A percentile compares a stretch with the other conserved stretches of the same genome.
Conservation (phyloP, 1,140 invertebrate species). For the Hycleus phaleratus region DNA sequence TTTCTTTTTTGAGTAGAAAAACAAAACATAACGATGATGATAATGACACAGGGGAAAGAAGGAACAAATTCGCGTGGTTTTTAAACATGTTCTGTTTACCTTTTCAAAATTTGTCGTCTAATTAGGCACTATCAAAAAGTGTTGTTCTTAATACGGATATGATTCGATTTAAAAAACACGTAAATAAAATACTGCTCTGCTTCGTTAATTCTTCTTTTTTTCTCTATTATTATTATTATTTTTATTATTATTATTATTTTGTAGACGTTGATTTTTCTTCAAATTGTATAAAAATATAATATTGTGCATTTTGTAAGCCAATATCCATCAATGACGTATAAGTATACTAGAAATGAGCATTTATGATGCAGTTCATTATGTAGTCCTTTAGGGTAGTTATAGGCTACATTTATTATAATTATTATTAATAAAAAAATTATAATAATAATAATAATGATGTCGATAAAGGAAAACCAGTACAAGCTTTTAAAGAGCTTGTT, state of each 20-base stretch:
- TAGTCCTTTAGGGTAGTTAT: no score
- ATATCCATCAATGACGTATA: slow-evolving; percentile 24
- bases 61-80: neutral
- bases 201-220: slow-evolving; percentile 32
- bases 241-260: no score
- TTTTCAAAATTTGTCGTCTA: neutral
- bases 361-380: slow-evolving; percentile 3
- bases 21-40: neutral
- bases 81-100: no score
- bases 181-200: slow-evolving; percentile 37
- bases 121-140: slow-evolving; percentile 34
- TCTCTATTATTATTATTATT: slow-evolving; percentile 7
- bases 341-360: slow-evolving; percentile 38
- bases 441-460: no score
- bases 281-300: slow-evolving; percentile 42
- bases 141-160: slow-evolving; percentile 33
- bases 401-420: no score
- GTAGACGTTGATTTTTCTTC: no score
- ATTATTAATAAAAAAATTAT: no score
- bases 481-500: slow-evolving; percentile 21
- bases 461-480: slow-evolving; percentile 4
- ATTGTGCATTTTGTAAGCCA: slow-evolving; percentile 41
- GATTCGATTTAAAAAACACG: slow-evolving; percentile 37
- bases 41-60: neutral
- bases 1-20: neutral